A percentile compares a stretch with the other conserved stretches of the same genome.
These are phyloP conservation scores for Akabosia matsudoensis DNA, from an alignment of 1,140 invertebrate genomes.

Conservation along the genomic window DNA sequence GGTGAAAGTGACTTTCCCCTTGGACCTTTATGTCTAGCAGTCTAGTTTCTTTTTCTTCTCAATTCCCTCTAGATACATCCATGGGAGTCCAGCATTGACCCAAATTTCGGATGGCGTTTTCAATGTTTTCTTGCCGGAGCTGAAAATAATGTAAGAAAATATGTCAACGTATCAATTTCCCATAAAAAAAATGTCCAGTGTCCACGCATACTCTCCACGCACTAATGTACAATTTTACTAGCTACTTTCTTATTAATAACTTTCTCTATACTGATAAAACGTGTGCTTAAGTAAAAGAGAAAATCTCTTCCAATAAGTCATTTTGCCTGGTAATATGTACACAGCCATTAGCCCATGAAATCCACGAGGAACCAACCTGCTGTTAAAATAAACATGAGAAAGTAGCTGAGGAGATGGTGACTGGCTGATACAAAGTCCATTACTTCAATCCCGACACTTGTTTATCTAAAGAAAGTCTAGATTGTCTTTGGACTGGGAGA, in stretches of 20 bases:
- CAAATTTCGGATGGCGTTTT: constrained; percentile 34
- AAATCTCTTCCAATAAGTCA: too few species aligned
- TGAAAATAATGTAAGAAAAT: constrained; percentile 41
- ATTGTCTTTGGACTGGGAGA: neutral
- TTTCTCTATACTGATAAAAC: too few species aligned
- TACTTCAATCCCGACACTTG: neutral
- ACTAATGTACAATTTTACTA: too few species aligned
- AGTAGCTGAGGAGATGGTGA: neutral
- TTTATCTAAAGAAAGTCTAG: neutral
- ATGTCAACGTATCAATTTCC: neutral
- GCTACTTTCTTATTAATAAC: too few species aligned
- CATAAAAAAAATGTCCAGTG: neutral
- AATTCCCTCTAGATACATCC: constrained; percentile 39
- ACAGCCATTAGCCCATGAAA: neutral
- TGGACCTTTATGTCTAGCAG: too few species aligned
- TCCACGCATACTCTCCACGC: too few species aligned
- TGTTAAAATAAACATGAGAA: neutral
- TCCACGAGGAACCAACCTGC: neutral
- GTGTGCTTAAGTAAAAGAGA: too few species aligned
- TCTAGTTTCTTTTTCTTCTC: constrained; percentile 7
- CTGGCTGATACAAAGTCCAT: too few species aligned
- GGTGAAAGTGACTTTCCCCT: too few species aligned
- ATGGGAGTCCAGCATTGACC: constrained; percentile 31
- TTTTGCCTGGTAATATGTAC: neutral
- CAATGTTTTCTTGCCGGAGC: constrained; percentile 36